Evolutionary conservation across 2,888 invertebrate genomes (phyloP).

Genomic region (Eustalomyia histrio): DNA sequence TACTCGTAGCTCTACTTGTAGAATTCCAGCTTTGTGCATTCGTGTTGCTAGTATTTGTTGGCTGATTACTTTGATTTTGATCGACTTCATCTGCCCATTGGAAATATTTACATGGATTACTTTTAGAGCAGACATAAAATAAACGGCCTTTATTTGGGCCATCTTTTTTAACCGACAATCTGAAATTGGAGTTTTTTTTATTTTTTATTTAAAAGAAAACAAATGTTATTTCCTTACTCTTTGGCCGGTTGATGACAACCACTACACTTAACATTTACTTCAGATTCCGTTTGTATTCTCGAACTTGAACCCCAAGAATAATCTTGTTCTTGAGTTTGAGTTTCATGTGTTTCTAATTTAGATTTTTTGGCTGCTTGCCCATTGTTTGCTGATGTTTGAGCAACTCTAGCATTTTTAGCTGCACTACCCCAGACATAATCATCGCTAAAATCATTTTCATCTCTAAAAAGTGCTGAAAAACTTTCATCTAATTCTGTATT

Average conservation of each 20-base stretch:
- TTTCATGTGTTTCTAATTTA: slow-evolving; percentile 23
- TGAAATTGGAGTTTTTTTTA: slow-evolving; percentile 68
- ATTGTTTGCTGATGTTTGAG: neutral
- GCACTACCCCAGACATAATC: slow-evolving; percentile 68
- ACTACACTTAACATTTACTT: slow-evolving; percentile 69
- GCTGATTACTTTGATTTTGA: neutral
- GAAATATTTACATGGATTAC: slow-evolving; percentile 87
- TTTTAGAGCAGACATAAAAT: slow-evolving; percentile 87
- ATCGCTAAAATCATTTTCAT: slow-evolving; percentile 66
- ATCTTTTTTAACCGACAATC: slow-evolving; percentile 88
- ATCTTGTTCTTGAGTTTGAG: slow-evolving; percentile 13
- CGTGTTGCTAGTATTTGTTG: neutral
- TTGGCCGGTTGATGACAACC: slow-evolving; percentile 74
- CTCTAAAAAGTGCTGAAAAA: slow-evolving; percentile 29
- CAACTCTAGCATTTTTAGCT: slow-evolving; percentile 35
- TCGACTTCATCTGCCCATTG: slow-evolving; percentile 85
- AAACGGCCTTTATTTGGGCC: slow-evolving; percentile 90
- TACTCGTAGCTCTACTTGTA: neutral
- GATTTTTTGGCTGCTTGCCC: slow-evolving; percentile 24
- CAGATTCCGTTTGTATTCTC: slow-evolving; percentile 13
- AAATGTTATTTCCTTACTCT: slow-evolving; percentile 65
- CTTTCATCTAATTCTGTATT: slow-evolving; percentile 16
- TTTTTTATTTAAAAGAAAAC: neutral
- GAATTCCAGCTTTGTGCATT: slow-evolving; percentile 1
- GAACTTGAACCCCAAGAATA: slow-evolving; percentile 63